Evolutionary conservation across 2,113 vertebrate species (phyloP).

Genomic region (Lonchura striata): DNA sequence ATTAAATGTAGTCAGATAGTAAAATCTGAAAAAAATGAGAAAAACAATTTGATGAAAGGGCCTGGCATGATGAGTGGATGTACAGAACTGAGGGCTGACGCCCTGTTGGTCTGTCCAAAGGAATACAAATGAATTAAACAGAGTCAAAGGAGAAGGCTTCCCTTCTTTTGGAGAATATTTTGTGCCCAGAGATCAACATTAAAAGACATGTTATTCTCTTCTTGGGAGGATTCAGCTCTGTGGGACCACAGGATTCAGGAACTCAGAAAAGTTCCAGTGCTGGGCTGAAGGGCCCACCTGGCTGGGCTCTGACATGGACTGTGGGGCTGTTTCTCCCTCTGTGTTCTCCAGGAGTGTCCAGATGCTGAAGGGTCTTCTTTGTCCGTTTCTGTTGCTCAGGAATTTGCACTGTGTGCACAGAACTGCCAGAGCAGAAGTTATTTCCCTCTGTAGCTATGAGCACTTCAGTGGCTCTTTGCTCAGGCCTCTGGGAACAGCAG

Average conservation of each 20-base stretch:
- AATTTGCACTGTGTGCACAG: neutral
- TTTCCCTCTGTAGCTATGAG: neutral
- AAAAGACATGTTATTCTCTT: neutral
- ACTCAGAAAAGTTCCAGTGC: fast-evolving
- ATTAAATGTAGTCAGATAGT: neutral
- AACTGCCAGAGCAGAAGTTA: neutral
- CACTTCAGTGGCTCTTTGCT: neutral
- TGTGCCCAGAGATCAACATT: neutral
- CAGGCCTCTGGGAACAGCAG: neutral
- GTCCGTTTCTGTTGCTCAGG: neutral
- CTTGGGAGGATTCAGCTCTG: neutral
- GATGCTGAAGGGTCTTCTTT: neutral
- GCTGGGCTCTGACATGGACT: neutral
- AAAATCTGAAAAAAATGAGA: neutral
- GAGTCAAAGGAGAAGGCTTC: neutral
- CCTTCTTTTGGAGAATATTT: neutral
- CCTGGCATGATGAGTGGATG: neutral
- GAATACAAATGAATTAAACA: neutral
- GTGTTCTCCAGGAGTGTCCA: neutral
- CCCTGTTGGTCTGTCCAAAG: neutral
- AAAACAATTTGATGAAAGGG: neutral
- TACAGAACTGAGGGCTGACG: neutral
- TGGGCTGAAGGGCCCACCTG: neutral
- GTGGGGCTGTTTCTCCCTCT: neutral
- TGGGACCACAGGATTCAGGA: neutral